These are phyloP conservation scores for Coecobrya sp. DNA, from an alignment of 2,888 invertebrate genomes.

Conservation along the genomic window DNA sequence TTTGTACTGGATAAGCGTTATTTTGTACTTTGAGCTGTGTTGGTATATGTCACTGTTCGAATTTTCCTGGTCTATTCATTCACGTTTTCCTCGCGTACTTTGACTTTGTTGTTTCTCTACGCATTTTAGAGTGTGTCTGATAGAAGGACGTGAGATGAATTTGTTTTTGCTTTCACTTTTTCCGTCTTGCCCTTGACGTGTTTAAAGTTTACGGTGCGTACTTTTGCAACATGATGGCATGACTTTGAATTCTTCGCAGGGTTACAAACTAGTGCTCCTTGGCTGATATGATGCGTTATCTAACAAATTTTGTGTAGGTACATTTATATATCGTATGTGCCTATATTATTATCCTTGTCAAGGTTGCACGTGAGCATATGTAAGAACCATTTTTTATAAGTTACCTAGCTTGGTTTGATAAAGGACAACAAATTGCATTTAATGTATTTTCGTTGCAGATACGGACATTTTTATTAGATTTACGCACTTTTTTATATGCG, in stretches of 20 bases:
- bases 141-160: constrained; percentile 65
- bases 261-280: neutral
- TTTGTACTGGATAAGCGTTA: constrained; percentile 15
- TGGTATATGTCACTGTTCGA: constrained; percentile 2
- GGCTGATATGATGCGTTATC: neutral
- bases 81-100: constrained; percentile 2
- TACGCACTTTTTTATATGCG: constrained; percentile 44
- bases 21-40: neutral
- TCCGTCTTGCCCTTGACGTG: constrained; percentile 23
- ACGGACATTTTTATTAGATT: constrained; percentile 43
- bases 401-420: neutral
- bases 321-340: neutral
- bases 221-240: constrained; percentile 16
- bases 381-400: neutral
- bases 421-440: neutral
- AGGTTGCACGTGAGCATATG: neutral
- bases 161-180: constrained; percentile 57
- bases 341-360: neutral
- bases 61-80: neutral
- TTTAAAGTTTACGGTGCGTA: constrained; percentile 29
- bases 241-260: constrained; percentile 20
- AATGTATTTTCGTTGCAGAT: constrained; percentile 34
- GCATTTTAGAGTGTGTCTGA: constrained; percentile 23
- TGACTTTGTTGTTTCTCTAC: neutral
- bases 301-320: neutral